Evolutionary conservation across 2,888 invertebrate genomes (phyloP), one percentile per base, ranked within the genome.

Genomic region (Athrips mouffetella): DNA sequence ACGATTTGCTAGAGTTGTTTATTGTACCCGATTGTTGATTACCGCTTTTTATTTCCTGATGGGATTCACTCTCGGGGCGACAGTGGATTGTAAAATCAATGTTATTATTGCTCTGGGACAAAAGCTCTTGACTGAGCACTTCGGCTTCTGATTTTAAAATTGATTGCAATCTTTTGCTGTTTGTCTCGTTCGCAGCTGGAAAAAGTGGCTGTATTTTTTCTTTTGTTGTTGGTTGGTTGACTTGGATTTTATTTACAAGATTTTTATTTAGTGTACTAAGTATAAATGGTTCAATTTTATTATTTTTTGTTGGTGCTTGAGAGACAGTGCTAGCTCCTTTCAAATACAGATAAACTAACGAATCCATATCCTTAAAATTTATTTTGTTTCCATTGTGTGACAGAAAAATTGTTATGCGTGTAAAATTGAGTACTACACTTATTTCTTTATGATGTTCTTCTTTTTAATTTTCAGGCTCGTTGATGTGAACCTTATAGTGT

Each of bases 1-100:
- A 35, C n/a, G 15, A 35, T 15, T 18, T 37, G 21, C 37, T 37
- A 21, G 20, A 37, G 21, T 18, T 27, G n/a, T 16, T 29, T 42
- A 42, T 27, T 29, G 27, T 27, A 41, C 42, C 15, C 42, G 27
- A 42, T 42, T 42, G 42, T 42, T 29, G 42, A 42, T 42, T 18
- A 42, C 33, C 37, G 37, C 37, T n/a, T 37, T 37, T 37, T 37
- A 37, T 21, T 37, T 37, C 37, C 37, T 4, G 11, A 20, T 37
- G 37, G 21, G 37, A 37, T 11, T 21, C 21, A 21, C 5, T 13
- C 11, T 1, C 20, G 37, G n/a, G 21, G 21, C 37, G 37, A 37
- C 21, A 31, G 31, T 21, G 37, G 37, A 20, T 37, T 37, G 37
- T 21, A 37, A 37, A 37, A 37, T 37, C 37, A 37, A 37, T 37